phyloP scores from a whole-genome alignment of 92 coral and sea anemone species.

The Pocillopora grandis region DNA sequence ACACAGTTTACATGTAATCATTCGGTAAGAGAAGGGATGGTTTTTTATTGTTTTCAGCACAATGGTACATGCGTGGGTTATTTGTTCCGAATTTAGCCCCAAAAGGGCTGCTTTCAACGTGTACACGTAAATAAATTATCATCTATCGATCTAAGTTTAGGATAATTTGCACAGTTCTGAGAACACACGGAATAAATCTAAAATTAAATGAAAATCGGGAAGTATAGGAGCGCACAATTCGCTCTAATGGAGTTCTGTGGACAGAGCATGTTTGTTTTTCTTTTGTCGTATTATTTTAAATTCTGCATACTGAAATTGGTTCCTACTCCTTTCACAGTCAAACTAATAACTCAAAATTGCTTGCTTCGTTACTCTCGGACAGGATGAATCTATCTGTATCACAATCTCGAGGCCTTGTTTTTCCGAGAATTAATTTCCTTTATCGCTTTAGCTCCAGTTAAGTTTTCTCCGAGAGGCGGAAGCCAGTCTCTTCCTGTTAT shows the following conservation, averaged over 20 bases:
- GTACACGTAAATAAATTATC: not conserved
- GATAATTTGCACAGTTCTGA: not conserved
- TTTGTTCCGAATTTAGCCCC: not conserved
- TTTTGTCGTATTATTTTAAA: not conserved
- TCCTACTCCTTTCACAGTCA: not conserved
- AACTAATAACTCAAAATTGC: not conserved
- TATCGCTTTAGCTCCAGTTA: too few species aligned
- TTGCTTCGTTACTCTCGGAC: too few species aligned
- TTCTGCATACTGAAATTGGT: not conserved
- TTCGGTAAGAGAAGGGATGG: not conserved
- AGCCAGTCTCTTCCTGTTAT: too few species aligned
- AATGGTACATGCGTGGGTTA: not conserved
- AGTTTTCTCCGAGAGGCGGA: too few species aligned
- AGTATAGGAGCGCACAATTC: not conserved
- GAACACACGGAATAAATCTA: too few species aligned
- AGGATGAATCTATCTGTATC: too few species aligned
- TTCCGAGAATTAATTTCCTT: too few species aligned
- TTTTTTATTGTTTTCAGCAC: not conserved
- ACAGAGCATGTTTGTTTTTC: constrained; percentile 8
- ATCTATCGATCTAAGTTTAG: not conserved
- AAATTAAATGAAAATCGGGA: too few species aligned
- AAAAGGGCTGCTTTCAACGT: not conserved
- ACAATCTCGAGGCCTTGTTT: too few species aligned
- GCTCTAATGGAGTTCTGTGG: not conserved
- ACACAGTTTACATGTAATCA: not conserved